Evolutionary conservation across 2,888 invertebrate genomes (phyloP).

Genomic region (Elgonia sp.): DNA sequence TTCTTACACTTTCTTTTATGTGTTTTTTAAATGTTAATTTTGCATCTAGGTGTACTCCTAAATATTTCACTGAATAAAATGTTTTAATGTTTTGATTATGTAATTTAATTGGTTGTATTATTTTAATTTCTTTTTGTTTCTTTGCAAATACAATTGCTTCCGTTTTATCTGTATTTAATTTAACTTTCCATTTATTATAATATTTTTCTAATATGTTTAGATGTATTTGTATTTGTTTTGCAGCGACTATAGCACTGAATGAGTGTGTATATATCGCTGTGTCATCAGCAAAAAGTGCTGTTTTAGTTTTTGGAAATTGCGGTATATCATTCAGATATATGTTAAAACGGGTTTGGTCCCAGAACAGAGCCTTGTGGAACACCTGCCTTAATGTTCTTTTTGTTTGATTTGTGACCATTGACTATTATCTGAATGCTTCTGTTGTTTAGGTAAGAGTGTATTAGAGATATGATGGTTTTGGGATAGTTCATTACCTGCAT

Average conservation of each 20-base stretch:
- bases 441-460: slow-evolving; percentile 78
- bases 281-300: slow-evolving; percentile 65
- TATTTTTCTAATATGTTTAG: slow-evolving; percentile 41
- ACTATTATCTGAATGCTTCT: slow-evolving; percentile 76
- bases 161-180: slow-evolving; percentile 63
- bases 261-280: slow-evolving; percentile 63
- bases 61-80: slow-evolving; percentile 70
- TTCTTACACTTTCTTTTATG: slow-evolving; percentile 68
- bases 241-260: slow-evolving; percentile 61
- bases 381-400: slow-evolving; percentile 56
- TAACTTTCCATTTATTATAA: slow-evolving; percentile 62
- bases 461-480: slow-evolving; percentile 75
- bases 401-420: slow-evolving; percentile 37
- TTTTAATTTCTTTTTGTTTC: slow-evolving; percentile 51
- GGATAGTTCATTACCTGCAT: slow-evolving; percentile 78
- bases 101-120: slow-evolving; percentile 62
- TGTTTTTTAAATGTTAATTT: slow-evolving; percentile 74
- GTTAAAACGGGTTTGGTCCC: slow-evolving; percentile 77
- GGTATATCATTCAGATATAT: slow-evolving; percentile 75
- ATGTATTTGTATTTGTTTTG: slow-evolving; percentile 70
- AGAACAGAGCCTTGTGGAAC: slow-evolving; percentile 74
- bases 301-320: slow-evolving; percentile 61
- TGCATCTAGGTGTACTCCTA: slow-evolving; percentile 75
- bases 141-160: slow-evolving; percentile 58
- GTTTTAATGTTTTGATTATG: slow-evolving; percentile 6